Evolutionary conservation across 2,113 vertebrate genomes (phyloP).

Genomic region (Cavia aperea): DNA sequence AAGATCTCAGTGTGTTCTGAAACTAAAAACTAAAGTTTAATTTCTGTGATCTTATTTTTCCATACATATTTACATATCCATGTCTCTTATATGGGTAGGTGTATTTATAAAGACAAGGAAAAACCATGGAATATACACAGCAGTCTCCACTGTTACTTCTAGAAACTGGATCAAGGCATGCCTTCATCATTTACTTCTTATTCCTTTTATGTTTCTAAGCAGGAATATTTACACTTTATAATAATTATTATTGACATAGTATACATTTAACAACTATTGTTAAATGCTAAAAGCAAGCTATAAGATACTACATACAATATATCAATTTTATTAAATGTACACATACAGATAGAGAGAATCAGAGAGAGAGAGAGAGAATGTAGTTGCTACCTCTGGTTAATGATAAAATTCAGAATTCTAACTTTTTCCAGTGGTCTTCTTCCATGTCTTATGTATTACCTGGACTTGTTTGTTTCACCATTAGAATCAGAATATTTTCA

Average conservation of each 20-base stretch:
- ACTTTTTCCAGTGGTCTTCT: background rate
- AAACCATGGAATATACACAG: background rate
- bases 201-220: background rate
- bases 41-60: conserved; percentile 23
- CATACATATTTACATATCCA: background rate
- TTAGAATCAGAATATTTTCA: background rate
- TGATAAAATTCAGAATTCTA: background rate
- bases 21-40: conserved; percentile 7
- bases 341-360: background rate
- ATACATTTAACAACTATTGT: background rate
- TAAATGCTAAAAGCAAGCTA: background rate
- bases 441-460: background rate
- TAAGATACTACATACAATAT: background rate
- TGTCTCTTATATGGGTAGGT: background rate
- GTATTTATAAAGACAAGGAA: background rate
- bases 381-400: background rate
- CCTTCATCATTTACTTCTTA: background rate
- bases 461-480: background rate
- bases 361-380: background rate
- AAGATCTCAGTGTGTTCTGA: background rate
- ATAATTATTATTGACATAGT: background rate
- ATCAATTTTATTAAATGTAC: background rate
- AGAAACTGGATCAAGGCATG: background rate
- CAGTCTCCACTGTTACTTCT: background rate
- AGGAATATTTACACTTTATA: background rate